Evolutionary conservation across 2,797 vertebrate genomes (phyloP), one percentile per base, ranked within the genome.

Genomic region (Anguilla obscura): DNA sequence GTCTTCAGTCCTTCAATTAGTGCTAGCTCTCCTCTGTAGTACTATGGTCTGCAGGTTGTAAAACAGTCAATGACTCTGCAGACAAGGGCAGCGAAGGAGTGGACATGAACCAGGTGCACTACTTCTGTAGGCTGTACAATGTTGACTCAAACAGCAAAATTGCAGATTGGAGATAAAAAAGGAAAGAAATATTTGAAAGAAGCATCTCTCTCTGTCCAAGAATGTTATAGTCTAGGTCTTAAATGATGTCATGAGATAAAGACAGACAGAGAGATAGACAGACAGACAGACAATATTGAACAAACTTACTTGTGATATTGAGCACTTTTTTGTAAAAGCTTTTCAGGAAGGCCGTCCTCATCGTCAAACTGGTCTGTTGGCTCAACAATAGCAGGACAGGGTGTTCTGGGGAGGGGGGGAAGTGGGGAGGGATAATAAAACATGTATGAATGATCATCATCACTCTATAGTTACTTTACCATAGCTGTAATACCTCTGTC

Each of bases 321-420:
- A 8, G 98, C 97, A 12, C 96, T 96, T 94, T 98, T 99, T 82
- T 96, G 97, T 94, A 99, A 94, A 86, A 98, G 63, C 87, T 98
- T 99, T 92, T 99, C 98, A 85, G 98, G 95, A 21, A 99, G 94
- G 24, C 99, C 99, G 90, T 99, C 99, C 92, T 99, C 98, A 89
- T 98, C 96, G 91, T 99, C 98, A 92, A 98, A 97, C 88, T 99
- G 98, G 87, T 99, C 98, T 90, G 97, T 97, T 4, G 98, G 98
- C 91, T 99, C 99, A 87, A 99, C 97, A 90, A 99, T 97, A 90
- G 97, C 98, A 74, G 99, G 99, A 90, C 98, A 97, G 63, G 99
- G 99, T 12, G 98, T 99, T 85, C 99, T 99, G 85, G 69, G 93
- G 80, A 9, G 21, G 74, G 85, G 21, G 45, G 74, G 2, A 79